Conservation (phyloP, 2,113 vertebrate species). For the Periophthalmus modestus region DNA sequence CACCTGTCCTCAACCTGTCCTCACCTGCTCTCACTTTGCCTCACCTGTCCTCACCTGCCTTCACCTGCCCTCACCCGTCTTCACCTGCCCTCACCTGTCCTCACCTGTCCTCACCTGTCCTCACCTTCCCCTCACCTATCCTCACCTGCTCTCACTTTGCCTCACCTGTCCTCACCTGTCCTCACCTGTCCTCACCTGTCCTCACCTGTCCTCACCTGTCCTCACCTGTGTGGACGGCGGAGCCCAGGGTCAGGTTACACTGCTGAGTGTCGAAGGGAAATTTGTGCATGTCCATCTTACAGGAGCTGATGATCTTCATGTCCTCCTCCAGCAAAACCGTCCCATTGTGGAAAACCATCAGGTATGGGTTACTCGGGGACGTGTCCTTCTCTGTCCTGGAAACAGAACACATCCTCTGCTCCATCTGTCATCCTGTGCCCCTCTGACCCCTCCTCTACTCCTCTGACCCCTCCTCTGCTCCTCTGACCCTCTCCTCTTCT, state of each 20-base stretch:
- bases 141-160: too few species aligned
- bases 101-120: too few species aligned
- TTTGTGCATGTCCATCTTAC: slow-evolving; percentile 70
- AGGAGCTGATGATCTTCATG: slow-evolving; percentile 63
- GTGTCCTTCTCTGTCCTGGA: slow-evolving; percentile 59
- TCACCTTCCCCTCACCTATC: too few species aligned
- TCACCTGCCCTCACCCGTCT: too few species aligned
- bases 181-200: too few species aligned
- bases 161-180: background rate
- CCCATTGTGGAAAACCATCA: slow-evolving; percentile 40
- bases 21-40: too few species aligned
- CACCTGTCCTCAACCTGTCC: too few species aligned
- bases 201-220: background rate
- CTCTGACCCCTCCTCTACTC: too few species aligned
- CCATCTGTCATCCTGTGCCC: background rate
- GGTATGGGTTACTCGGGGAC: slow-evolving; percentile 40
- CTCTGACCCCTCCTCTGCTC: too few species aligned
- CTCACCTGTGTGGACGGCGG: slow-evolving; percentile 46
- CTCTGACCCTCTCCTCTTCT: too few species aligned
- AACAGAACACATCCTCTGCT: background rate
- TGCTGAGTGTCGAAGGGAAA: slow-evolving; percentile 74
- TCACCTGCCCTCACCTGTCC: background rate
- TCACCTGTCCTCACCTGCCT: background rate
- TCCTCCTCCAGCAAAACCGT: slow-evolving; percentile 29
- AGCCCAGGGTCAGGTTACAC: slow-evolving; percentile 61